Conservation (phyloP, 2,113 vertebrate genomes). For the Puffinus mauretanicus region DNA sequence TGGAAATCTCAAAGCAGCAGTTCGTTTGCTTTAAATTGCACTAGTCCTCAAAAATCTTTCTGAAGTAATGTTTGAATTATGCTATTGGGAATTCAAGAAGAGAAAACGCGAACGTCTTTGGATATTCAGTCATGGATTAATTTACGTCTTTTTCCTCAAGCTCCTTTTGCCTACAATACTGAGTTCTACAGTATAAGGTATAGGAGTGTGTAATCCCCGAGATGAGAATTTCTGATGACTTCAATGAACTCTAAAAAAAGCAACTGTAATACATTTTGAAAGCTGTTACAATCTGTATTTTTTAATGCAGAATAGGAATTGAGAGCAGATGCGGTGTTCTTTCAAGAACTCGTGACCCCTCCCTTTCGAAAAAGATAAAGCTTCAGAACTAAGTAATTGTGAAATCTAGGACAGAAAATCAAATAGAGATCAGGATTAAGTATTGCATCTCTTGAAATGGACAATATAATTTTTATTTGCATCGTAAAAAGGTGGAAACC, state of each 20-base stretch:
- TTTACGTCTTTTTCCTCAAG: neutral
- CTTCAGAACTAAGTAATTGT: neutral
- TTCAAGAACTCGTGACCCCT: neutral
- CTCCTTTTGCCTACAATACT: neutral
- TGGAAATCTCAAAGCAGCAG: neutral
- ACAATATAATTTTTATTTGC: neutral
- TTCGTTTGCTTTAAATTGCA: neutral
- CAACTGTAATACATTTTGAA: neutral
- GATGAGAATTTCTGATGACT: conserved; percentile 2
- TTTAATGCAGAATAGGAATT: neutral
- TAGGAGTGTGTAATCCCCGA: neutral
- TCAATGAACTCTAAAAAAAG: neutral
- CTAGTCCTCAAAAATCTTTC: neutral
- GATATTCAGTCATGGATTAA: neutral
- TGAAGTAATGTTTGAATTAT: neutral
- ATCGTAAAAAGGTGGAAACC: neutral
- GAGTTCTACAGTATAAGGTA: neutral
- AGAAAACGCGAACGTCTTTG: neutral
- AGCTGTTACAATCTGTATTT: neutral
- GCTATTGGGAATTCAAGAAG: neutral
- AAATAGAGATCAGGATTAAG: neutral
- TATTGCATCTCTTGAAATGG: neutral
- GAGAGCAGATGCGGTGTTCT: neutral
- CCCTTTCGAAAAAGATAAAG: neutral
- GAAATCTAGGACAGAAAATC: neutral